Evolutionary conservation across 35 echinoderm and acorn worm genomes (phyloP).

Genomic region (Lytechinus pictus): DNA sequence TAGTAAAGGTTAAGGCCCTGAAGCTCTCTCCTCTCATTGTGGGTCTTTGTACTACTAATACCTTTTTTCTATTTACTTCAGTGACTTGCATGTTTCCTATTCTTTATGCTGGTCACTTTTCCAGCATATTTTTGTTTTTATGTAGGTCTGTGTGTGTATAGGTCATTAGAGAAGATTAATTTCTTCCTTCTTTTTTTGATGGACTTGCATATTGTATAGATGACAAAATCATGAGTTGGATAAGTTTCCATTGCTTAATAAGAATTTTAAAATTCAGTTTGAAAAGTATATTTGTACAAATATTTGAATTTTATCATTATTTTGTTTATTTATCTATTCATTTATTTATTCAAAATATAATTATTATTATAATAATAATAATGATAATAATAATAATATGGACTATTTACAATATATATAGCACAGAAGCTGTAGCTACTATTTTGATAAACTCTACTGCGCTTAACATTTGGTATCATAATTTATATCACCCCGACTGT

Average conservation of each 20-base stretch:
- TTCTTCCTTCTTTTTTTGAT: not conserved
- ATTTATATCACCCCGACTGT: too few relatives aligned
- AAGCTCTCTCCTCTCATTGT: not conserved
- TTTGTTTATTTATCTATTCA: too few relatives aligned
- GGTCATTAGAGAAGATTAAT: not conserved
- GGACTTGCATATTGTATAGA: not conserved
- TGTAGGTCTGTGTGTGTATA: not conserved
- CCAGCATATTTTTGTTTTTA: not conserved
- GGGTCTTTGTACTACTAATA: not conserved
- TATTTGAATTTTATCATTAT: too few relatives aligned
- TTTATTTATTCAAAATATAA: too few relatives aligned
- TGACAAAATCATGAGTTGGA: not conserved
- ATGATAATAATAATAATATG: too few relatives aligned
- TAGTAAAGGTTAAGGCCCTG: slow-evolving; percentile 19
- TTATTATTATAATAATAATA: too few relatives aligned
- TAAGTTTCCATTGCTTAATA: not conserved
- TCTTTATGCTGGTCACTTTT: not conserved
- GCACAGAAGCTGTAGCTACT: too few relatives aligned
- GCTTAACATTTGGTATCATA: too few relatives aligned
- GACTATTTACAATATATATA: too few relatives aligned
- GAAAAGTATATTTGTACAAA: too few relatives aligned
- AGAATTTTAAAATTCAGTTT: too few relatives aligned
- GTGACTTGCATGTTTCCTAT: not conserved
- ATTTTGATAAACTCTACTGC: too few relatives aligned
- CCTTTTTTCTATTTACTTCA: not conserved